Percentiles rank a stretch among this genome's conserved stretches.
Conservation (phyloP, 2,888 invertebrate genomes). For the Xanthia icteritia region DNA sequence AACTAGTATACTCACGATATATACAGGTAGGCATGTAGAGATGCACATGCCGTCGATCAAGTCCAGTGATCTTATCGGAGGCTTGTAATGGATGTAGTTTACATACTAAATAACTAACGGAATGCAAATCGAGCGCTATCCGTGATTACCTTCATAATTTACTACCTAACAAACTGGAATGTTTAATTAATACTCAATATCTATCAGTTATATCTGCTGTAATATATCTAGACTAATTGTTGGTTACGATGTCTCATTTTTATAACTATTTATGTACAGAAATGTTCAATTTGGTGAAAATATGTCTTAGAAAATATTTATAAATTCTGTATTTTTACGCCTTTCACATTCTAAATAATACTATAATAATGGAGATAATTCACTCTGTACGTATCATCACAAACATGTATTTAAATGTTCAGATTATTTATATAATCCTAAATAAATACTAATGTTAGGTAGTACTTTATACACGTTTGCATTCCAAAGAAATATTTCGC, state of each 20-base stretch:
- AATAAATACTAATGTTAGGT: constrained; percentile 54
- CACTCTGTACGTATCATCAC: constrained; percentile 35
- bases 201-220: constrained; percentile 43
- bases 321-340: constrained; percentile 17
- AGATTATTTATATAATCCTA: constrained; percentile 31
- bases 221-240: constrained; percentile 49
- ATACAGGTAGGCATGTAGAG: constrained; percentile 73
- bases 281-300: constrained; percentile 10
- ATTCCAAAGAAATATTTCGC: constrained; percentile 55
- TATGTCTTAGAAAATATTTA: constrained; percentile 9
- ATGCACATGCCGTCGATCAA: constrained; percentile 70
- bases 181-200: constrained; percentile 51
- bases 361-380: constrained; percentile 17
- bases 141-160: constrained; percentile 59
- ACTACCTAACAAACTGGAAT: constrained; percentile 63
- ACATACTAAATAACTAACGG: constrained; percentile 63
- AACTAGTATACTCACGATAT: constrained; percentile 73
- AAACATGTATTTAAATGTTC: constrained; percentile 34
- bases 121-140: constrained; percentile 59
- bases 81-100: constrained; percentile 72
- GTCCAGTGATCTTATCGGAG: constrained; percentile 63
- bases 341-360: constrained; percentile 25
- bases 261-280: constrained; percentile 30
- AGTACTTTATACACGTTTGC: constrained; percentile 62
- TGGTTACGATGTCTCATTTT: constrained; percentile 35